phyloP scores from a whole-genome alignment of 2,113 vertebrate genomes.

The Cephalopholis sonnerati region DNA sequence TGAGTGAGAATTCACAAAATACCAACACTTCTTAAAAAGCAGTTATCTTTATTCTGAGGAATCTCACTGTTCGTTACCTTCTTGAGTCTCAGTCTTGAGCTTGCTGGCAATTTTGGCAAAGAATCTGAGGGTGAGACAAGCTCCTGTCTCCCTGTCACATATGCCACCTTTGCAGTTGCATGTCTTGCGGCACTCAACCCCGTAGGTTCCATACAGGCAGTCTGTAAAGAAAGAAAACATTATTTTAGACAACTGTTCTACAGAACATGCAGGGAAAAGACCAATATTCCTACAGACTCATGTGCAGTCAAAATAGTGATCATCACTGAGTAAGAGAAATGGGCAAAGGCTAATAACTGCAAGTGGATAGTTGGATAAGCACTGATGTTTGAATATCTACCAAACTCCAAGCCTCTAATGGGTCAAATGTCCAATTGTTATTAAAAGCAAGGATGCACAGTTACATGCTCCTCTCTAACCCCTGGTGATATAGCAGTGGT shows the following conservation, averaged over 20 bases:
- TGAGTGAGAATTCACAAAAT: not conserved
- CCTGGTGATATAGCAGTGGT: not conserved
- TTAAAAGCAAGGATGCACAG: not conserved
- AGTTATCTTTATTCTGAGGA: not conserved
- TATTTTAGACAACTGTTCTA: not conserved
- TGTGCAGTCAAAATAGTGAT: not conserved
- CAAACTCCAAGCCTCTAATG: slow-evolving; percentile 10
- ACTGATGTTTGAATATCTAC: not conserved
- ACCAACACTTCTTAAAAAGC: not conserved
- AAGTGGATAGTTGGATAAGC: slow-evolving; percentile 1
- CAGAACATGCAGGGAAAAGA: not conserved
- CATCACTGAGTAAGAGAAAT: not conserved
- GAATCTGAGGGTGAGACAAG: slow-evolving; percentile 92
- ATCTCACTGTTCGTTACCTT: slow-evolving; percentile 80
- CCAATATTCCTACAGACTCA: not conserved
- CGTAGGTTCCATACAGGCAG: slow-evolving; percentile 94
- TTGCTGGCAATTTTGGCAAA: slow-evolving; percentile 88
- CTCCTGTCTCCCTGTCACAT: slow-evolving; percentile 94
- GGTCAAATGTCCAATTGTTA: not conserved
- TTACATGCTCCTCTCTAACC: not conserved
- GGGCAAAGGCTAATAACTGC: not conserved
- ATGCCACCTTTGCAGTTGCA: slow-evolving; percentile 93
- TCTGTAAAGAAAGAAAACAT: slow-evolving; percentile 82
- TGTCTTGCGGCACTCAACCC: slow-evolving; percentile 91
- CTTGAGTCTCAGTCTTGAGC: slow-evolving; percentile 79